Conservation (phyloP, 2,797 vertebrate species). For the Fringilla coelebs region DNA sequence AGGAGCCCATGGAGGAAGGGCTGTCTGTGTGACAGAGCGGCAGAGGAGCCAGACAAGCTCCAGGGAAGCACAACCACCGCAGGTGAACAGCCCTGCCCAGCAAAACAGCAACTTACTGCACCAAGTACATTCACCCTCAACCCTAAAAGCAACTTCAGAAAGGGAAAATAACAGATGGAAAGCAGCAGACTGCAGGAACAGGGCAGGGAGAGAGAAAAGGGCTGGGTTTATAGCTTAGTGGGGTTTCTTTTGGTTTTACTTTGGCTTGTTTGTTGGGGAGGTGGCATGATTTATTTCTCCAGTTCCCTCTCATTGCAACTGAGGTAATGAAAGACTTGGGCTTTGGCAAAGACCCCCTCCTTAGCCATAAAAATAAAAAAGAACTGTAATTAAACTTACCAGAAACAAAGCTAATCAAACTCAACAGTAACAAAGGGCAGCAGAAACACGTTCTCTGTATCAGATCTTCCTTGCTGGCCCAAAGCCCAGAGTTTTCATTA, state of each 20-base stretch:
- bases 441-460: constrained; percentile 66
- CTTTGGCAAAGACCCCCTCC: constrained; percentile 31
- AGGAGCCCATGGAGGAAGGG: neutral
- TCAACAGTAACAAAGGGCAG: constrained; percentile 64
- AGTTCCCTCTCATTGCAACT: neutral
- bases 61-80: neutral
- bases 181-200: neutral
- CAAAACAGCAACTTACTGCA: neutral
- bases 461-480: constrained; percentile 74
- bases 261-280: neutral
- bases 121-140: neutral
- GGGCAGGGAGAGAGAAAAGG: neutral
- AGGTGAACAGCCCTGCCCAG: neutral
- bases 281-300: neutral
- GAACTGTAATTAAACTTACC: constrained; percentile 62
- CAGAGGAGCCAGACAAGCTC: neutral
- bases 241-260: neutral
- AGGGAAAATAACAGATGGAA: neutral
- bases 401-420: constrained; percentile 80
- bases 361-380: neutral
- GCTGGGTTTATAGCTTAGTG: accelerated
- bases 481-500: constrained; percentile 71
- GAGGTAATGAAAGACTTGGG: constrained; percentile 40
- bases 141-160: neutral
- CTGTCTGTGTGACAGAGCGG: accelerated